Percentiles rank a stretch among this genome's conserved stretches.
phyloP scores from a whole-genome alignment of 2,888 invertebrate genomes.

The Eristalis intricaria region DNA sequence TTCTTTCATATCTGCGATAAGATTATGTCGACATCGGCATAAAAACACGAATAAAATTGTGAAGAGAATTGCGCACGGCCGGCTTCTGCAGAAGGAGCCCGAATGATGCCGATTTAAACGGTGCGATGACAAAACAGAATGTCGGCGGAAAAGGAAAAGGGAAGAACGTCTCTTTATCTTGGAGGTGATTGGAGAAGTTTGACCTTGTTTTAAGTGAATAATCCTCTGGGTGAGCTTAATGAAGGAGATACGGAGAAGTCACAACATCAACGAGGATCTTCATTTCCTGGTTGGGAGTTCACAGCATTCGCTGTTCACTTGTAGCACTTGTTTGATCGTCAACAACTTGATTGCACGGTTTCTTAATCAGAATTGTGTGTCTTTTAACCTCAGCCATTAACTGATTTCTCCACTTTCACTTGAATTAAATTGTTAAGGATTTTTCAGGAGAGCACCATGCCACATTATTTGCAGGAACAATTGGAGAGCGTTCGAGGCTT shows the following conservation, averaged over 20 bases:
- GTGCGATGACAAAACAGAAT: not conserved
- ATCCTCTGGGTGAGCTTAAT: not conserved
- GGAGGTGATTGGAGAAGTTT: not conserved
- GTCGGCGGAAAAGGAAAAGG: not conserved
- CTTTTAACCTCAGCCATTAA: too few relatives aligned
- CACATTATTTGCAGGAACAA: too few relatives aligned
- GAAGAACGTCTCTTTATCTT: not conserved
- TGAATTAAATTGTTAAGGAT: too few relatives aligned
- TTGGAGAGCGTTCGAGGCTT: too few relatives aligned
- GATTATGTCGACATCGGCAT: not conserved
- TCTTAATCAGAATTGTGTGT: too few relatives aligned
- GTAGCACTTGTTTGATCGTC: too few relatives aligned
- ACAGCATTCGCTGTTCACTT: too few relatives aligned
- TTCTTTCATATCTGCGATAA: constrained; percentile 1
- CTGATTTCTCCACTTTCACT: too few relatives aligned
- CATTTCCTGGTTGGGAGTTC: not conserved
- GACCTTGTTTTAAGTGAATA: not conserved
- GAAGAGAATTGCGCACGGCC: not conserved
- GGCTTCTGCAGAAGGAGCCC: not conserved
- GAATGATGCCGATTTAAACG: not conserved
- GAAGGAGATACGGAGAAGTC: not conserved
- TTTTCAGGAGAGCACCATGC: too few relatives aligned
- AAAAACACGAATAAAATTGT: not conserved
- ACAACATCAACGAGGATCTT: not conserved
- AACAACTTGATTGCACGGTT: too few relatives aligned